Base-by-base conservation (phyloP, 2,113 vertebrate species). In the Phocoena sinus region DNA sequence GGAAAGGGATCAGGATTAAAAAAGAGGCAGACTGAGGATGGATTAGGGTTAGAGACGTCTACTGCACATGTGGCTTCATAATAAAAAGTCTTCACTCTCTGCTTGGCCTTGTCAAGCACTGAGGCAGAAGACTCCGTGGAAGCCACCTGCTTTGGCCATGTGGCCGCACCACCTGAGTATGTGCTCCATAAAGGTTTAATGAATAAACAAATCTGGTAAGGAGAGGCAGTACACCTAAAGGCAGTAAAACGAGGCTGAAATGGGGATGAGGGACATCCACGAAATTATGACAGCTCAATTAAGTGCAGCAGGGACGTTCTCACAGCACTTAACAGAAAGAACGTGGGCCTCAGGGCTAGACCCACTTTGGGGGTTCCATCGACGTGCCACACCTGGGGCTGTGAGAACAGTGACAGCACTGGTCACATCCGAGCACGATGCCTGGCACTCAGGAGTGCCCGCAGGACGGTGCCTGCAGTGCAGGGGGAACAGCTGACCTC, bases 391-490 rank as follows among this genome's bases (percentile, higher is more conserved):
- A 33, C 53, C 31, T 68, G 60, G 73, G 73, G 36, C 71, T 62
- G 23, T 63, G 65, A 84, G 53, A 65, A 67, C 25, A 47, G 28
- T 5, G 44, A 63, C 21, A 7, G 20, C 26, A 38, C 15, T 67
- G 3, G 5, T n/a, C 23, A 58, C 44, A 3, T 53, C 36, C 47
- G 13, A 25, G 56, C 1, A 11, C 60, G 41, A 79, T 17, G 17
- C 33, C 38, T 18, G 20, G 60, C 25, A 47, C 53, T 53, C 4
- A 2, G 33, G n/a, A 7, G 4, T 41, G 23, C 41, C 8, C 28
- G 4, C 33, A 25, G 3, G 21, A 41, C 56, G 0, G 56, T n/a
- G 21, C 21, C n/a, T 33, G n/a, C 3, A 2, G 12, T 44, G 20
- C 25, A 15, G 53, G 13, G 31, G 25, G 23, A 68, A 14, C 6